Conservation (phyloP, 2,797 vertebrate species). For the Sebastes minor region DNA sequence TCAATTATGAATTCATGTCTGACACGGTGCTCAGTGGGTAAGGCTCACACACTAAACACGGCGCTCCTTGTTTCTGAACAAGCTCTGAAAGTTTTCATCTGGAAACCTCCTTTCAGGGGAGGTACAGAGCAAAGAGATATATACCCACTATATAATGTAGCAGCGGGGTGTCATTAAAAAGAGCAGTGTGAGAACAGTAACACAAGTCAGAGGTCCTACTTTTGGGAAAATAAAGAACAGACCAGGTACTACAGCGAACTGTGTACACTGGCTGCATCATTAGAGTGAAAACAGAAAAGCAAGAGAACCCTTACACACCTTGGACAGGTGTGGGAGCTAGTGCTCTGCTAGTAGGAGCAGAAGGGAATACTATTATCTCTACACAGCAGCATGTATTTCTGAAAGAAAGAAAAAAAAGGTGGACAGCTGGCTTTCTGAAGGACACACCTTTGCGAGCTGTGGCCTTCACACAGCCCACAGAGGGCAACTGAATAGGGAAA, state of each 20-base stretch:
- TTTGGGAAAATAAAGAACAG: constrained; percentile 13
- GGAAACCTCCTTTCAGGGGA: not conserved
- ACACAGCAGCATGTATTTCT: not conserved
- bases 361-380: not conserved
- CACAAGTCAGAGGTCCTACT: constrained; percentile 10
- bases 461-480: not conserved
- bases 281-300: not conserved
- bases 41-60: constrained; percentile 18
- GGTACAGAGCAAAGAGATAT: not conserved
- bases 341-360: not conserved
- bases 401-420: not conserved
- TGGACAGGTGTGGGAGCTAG: not conserved
- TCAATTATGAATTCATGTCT: constrained; percentile 37
- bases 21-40: not conserved
- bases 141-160: constrained; percentile 2
- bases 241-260: not conserved
- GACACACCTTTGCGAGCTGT: not conserved
- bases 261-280: not conserved
- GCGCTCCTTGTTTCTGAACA: not conserved
- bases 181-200: constrained; percentile 13
- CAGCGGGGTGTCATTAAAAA: constrained; percentile 9
- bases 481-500: not conserved
- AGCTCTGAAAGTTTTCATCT: constrained; percentile 1
- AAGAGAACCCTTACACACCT: not conserved
- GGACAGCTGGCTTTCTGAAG: not conserved